These are phyloP conservation scores for Chydorus sphaericus DNA, from an alignment of 2,888 invertebrate genomes.

Conservation along the genomic window DNA sequence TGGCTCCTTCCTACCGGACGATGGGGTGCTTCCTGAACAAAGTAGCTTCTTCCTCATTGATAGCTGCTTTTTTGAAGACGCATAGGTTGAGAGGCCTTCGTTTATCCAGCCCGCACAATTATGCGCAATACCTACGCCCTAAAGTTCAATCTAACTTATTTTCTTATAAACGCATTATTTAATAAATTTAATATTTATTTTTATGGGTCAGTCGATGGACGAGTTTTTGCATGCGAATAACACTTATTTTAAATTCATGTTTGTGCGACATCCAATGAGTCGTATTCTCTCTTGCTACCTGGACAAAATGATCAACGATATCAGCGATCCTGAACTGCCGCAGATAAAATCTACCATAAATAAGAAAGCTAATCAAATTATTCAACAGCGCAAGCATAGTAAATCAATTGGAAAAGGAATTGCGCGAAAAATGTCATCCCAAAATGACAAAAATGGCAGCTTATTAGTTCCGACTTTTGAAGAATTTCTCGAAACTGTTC, in stretches of 20 bases:
- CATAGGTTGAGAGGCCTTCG: slow-evolving; percentile 10
- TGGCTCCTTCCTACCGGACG: slow-evolving; percentile 12
- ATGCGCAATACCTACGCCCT: slow-evolving; percentile 4
- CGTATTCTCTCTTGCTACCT: slow-evolving; percentile 15
- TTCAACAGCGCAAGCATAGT: slow-evolving; percentile 2
- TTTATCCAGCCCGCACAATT: slow-evolving; percentile 14
- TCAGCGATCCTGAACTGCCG: slow-evolving; percentile 12
- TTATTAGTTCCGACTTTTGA: too few relatives aligned
- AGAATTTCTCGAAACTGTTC: slow-evolving; percentile 18
- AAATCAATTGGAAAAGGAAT: too few relatives aligned
- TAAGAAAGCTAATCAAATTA: slow-evolving; percentile 7
- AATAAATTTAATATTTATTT: not conserved
- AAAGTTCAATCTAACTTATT: too few relatives aligned
- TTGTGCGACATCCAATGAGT: slow-evolving; percentile 15
- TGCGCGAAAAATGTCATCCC: too few relatives aligned
- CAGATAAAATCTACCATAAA: too few relatives aligned
- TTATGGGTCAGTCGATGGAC: slow-evolving; percentile 8
- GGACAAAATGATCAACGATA: slow-evolving; percentile 15
- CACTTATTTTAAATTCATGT: slow-evolving; percentile 15
- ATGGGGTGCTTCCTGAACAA: slow-evolving; percentile 16
- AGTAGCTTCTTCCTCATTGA: slow-evolving; percentile 15
- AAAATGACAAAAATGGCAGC: slow-evolving; percentile 6
- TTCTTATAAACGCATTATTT: not conserved
- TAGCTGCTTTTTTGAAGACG: slow-evolving; percentile 12
- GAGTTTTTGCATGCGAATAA: slow-evolving; percentile 13